Base-by-base conservation (phyloP, 1,140 invertebrate species). In the Pectinophora gossypiella region DNA sequence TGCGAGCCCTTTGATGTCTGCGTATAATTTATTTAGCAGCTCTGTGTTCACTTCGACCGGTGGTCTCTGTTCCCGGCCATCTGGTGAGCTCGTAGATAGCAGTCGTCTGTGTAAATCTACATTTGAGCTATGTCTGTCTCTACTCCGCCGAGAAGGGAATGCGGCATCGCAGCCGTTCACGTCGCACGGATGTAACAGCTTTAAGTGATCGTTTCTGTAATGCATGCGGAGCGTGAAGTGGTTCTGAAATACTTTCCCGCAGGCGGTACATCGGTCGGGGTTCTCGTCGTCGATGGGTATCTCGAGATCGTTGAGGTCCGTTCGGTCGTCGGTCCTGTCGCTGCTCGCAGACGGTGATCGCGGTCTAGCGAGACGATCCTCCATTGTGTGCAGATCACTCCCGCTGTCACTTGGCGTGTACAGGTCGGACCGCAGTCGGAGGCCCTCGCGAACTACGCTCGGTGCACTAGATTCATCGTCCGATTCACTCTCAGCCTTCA, bases 241-340 rank as follows among this genome's bases (percentile, higher is more conserved):
- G 79, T 96, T 97, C 72, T 96, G 95, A 90, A 98, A 98, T 71
- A 95, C 91, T 86, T 97, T 96, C n/a, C 95, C 95, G 76, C 96
- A 98, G 3, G 94, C 94, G 0, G 94, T 93, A 85, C 96, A 98
- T 51, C 94, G 89, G 19, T 95, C 90, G 0, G 96, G 95, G 74
- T 96, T 95, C 35, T 92, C 91, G 43, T 91, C 85, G 54, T 89
- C 95, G 35, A 97, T 91, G 3, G 95, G 95, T 32, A 97, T 93
- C 67, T 94, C 93, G 76, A 93, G 90, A 43, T 91, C 91, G 69
- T 91, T 91, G 58, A 94, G 90, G 50, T 92, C 91, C 10, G 88
- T 63, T 84, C 90, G 64, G 80, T 90, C 62, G 51, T 83, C 81
- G 51, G 80, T 89, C 19, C 81, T 81, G 38, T 89, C 90, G 54